Evolutionary conservation across 2,113 vertebrate species (phyloP), one percentile per base, ranked within the genome.

Genomic region (Psilopogon haemacephalus): DNA sequence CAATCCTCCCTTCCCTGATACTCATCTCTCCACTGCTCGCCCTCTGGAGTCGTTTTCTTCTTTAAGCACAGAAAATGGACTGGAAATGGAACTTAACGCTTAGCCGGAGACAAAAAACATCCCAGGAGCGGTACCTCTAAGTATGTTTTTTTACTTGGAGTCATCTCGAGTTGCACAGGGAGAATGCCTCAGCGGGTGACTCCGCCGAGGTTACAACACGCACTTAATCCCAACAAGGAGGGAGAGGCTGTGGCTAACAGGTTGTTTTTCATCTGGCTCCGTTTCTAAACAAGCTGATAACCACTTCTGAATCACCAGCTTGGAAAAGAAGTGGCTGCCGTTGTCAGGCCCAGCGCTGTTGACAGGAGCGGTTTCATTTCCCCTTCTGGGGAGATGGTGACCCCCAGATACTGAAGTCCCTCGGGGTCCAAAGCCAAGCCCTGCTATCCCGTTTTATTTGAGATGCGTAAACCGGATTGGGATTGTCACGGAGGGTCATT

Each of bases 121-220:
- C 59, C 69, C 54, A 82, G 44, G 70, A 87, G 50, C 11, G 27
- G 16, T 67, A 13, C 38, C 42, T 63, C 30, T 52, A n/a, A n/a
- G n/a, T n/a, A n/a, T n/a, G n/a, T n/a, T 40, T 94, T 85, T 88
- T 85, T 89, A 89, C 74, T 86, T 92, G 90, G 85, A 77, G 84
- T 92, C 80, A 89, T 84, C 89, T 60, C 32, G 62, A 81, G 42
- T 89, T 89, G 71, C 70, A 48, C 16, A 62, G 70, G 70, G 88
- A 42, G 60, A 91, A 91, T 54, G 81, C 33, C 59, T 7, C 52
- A 76, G 37, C 2, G 79, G 32, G 27, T 72, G 63, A 86, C 58
- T 78, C 79, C 3, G 7, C 73, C 37, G 37, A n/a, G 11, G 32
- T 88, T 84, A 90, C 94, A 52, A 89, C 80, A 91, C 33, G 27